Evolutionary conservation across 2,113 vertebrate species (phyloP).

Genomic region (Cariama cristata): DNA sequence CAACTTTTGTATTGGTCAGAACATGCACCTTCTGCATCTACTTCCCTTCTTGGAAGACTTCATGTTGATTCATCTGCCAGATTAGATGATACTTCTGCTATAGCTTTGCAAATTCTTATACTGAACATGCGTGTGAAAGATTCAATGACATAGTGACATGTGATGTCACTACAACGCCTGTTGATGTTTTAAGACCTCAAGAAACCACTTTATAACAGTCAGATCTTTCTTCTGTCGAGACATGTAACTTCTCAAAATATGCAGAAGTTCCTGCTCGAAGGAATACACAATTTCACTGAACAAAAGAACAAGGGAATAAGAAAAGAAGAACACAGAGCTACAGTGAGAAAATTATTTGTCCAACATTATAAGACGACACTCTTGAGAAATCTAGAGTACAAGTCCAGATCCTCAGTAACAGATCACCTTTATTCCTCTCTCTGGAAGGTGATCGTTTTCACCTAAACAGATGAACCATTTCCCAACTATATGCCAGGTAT

Average conservation of each 20-base stretch:
- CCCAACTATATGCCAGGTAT: neutral
- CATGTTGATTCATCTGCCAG: neutral
- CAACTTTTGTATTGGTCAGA: neutral
- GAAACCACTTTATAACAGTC: neutral
- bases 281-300: neutral
- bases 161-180: neutral
- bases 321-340: neutral
- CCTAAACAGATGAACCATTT: neutral
- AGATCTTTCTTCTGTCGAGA: neutral
- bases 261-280: neutral
- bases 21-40: neutral
- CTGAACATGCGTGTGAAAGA: neutral
- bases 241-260: rapidly evolving
- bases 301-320: neutral
- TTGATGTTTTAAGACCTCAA: neutral
- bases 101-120: neutral
- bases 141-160: neutral
- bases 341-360: neutral
- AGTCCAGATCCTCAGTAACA: neutral
- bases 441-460: neutral
- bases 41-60: neutral
- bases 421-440: neutral
- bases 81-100: neutral
- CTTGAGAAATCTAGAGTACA: neutral
- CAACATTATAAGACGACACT: neutral